These are phyloP conservation scores for Zelostemma sp. DNA, from an alignment of 1,140 invertebrate species.

Conservation along the genomic window DNA sequence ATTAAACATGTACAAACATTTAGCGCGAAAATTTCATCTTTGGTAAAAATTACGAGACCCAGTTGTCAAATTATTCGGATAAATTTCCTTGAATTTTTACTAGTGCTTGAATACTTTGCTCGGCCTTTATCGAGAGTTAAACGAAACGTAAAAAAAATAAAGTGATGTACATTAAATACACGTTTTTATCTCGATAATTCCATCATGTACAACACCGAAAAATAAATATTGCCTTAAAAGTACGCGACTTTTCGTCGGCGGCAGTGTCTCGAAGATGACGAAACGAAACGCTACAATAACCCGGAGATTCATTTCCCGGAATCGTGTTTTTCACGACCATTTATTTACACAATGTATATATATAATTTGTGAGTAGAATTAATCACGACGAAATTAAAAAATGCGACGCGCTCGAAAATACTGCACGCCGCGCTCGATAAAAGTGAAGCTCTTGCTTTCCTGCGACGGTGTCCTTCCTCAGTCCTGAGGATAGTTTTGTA, in stretches of 20 bases:
- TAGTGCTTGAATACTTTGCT: not conserved
- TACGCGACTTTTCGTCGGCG: constrained; percentile 6
- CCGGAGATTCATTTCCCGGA: constrained; percentile 30
- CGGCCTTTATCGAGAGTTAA: not conserved
- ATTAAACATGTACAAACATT: not conserved
- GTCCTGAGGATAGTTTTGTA: constrained; percentile 1
- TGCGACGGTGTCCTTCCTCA: not conserved
- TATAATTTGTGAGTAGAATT: constrained; percentile 28
- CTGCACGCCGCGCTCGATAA: constrained; percentile 2
- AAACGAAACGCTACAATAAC: constrained; percentile 15
- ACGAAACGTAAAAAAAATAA: not conserved
- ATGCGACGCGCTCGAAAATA: constrained; percentile 5
- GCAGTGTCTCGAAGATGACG: constrained; percentile 14
- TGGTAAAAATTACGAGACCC: constrained; percentile 69
- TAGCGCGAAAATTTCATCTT: constrained; percentile 64
- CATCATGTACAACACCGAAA: not conserved
- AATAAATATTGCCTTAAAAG: constrained; percentile 1
- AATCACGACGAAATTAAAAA: constrained; percentile 31
- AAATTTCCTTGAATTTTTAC: not conserved
- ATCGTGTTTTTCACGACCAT: constrained; percentile 30
- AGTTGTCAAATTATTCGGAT: not conserved
- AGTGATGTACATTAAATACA: not conserved
- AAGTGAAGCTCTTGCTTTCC: constrained; percentile 19
- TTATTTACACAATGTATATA: constrained; percentile 43
- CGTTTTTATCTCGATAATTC: not conserved